phyloP scores from a whole-genome alignment of 2,797 vertebrate species.

The Anableps anableps region DNA sequence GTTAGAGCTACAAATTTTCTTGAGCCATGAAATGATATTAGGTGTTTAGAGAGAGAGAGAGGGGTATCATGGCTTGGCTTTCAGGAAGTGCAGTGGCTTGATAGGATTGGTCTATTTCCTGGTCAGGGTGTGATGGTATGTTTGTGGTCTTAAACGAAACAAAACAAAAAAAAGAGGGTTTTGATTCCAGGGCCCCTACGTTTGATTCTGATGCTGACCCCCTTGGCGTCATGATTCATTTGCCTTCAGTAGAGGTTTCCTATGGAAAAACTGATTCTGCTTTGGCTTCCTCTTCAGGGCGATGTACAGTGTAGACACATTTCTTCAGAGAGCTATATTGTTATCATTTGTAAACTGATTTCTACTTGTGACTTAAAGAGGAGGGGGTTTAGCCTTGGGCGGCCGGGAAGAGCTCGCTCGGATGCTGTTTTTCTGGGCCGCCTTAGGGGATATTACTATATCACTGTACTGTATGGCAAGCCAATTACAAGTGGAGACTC shows the following conservation, averaged over 20 bases:
- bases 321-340: conserved; percentile 86
- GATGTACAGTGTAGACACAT: conserved; percentile 88
- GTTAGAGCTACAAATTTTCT: conserved; percentile 46
- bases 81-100: conserved; percentile 50
- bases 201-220: conserved; percentile 78
- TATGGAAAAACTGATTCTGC: conserved; percentile 88
- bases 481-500: conserved; percentile 83
- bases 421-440: conserved; percentile 65
- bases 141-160: conserved; percentile 72
- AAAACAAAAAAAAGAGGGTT: conserved; percentile 64
- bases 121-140: conserved; percentile 48
- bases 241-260: conserved; percentile 90
- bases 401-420: conserved; percentile 64
- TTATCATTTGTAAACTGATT: conserved; percentile 85
- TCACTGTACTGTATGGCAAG: conserved; percentile 89
- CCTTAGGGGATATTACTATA: conserved; percentile 81
- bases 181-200: conserved; percentile 79
- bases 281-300: conserved; percentile 87
- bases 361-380: conserved; percentile 83
- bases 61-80: conserved; percentile 58
- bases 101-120: conserved; percentile 59
- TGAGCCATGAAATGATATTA: conserved; percentile 60
- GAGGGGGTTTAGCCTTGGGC: conserved; percentile 75
- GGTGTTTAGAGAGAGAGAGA: conserved; percentile 9
- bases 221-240: conserved; percentile 82